Percentiles rank a stretch among this genome's conserved stretches.
These are phyloP conservation scores for Craniophora ligustri DNA, from an alignment of 2,888 invertebrate species.

Conservation along the genomic window DNA sequence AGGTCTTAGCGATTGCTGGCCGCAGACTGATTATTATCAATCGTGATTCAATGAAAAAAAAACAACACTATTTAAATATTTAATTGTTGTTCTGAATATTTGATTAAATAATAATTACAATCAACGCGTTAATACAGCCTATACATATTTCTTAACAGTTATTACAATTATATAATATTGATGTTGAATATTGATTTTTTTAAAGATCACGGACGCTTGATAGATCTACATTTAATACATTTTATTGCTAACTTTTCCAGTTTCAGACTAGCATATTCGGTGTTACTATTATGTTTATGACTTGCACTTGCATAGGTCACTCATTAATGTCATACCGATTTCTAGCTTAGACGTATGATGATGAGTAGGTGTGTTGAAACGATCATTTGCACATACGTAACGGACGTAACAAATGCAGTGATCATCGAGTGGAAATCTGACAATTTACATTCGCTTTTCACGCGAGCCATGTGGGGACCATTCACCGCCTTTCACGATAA, in stretches of 20 bases:
- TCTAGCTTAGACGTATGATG: slow-evolving; percentile 13
- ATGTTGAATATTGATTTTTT: slow-evolving; percentile 9
- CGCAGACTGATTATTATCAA: slow-evolving; percentile 6
- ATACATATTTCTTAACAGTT: slow-evolving; percentile 16
- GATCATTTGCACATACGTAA: slow-evolving; percentile 42
- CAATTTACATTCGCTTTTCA: slow-evolving; percentile 60
- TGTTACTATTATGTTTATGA: too few relatives aligned
- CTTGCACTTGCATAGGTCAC: not conserved
- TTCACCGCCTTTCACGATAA: slow-evolving; percentile 46
- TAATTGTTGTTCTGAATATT: slow-evolving; percentile 32
- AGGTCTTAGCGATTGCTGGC: not conserved
- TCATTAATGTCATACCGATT: too few relatives aligned
- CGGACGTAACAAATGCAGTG: slow-evolving; percentile 42
- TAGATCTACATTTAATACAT: not conserved
- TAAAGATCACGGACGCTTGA: slow-evolving; percentile 18
- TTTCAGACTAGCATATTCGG: too few relatives aligned
- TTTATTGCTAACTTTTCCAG: too few relatives aligned
- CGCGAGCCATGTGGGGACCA: slow-evolving; percentile 36
- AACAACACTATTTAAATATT: slow-evolving; percentile 14
- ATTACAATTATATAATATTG: slow-evolving; percentile 25
- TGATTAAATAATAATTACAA: slow-evolving; percentile 28
- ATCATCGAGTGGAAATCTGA: slow-evolving; percentile 57
- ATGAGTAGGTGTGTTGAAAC: slow-evolving; percentile 35
- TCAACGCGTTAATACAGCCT: too few relatives aligned
- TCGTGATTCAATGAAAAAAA: slow-evolving; percentile 14